phyloP scores from a whole-genome alignment of 2,113 vertebrate species.

The Calypte anna region DNA sequence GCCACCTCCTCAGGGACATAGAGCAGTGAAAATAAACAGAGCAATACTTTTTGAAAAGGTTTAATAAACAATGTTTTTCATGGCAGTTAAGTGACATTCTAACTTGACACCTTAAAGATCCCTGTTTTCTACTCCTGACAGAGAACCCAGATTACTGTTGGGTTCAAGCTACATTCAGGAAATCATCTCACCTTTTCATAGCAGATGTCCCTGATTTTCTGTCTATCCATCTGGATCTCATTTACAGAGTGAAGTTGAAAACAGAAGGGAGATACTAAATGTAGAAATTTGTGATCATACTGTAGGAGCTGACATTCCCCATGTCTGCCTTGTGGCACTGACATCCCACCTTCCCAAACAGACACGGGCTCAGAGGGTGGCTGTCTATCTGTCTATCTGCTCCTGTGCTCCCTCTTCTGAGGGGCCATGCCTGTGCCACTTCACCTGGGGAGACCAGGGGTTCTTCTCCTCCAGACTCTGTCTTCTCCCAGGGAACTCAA shows the following conservation, averaged over 20 bases:
- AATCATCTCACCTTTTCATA: not conserved
- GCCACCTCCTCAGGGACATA: fast-evolving
- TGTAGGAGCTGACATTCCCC: not conserved
- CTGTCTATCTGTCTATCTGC: not conserved
- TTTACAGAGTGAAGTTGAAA: not conserved
- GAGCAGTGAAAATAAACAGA: not conserved
- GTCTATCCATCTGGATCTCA: not conserved
- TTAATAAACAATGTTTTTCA: not conserved
- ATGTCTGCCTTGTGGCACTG: not conserved
- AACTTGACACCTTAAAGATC: not conserved
- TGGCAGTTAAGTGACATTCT: not conserved
- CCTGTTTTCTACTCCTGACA: not conserved
- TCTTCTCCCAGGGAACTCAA: not conserved
- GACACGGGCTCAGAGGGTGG: not conserved
- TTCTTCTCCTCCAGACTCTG: not conserved
- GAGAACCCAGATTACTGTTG: not conserved
- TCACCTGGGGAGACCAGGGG: not conserved
- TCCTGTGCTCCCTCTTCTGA: not conserved
- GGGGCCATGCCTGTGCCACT: fast-evolving
- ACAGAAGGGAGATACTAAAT: not conserved
- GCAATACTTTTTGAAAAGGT: not conserved
- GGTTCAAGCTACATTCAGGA: not conserved
- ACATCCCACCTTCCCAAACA: not conserved
- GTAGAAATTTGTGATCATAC: not conserved
- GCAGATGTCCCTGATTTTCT: not conserved